These are phyloP conservation scores for Pelochelys cantorii DNA, from an alignment of 2,797 vertebrate genomes.

Conservation along the genomic window DNA sequence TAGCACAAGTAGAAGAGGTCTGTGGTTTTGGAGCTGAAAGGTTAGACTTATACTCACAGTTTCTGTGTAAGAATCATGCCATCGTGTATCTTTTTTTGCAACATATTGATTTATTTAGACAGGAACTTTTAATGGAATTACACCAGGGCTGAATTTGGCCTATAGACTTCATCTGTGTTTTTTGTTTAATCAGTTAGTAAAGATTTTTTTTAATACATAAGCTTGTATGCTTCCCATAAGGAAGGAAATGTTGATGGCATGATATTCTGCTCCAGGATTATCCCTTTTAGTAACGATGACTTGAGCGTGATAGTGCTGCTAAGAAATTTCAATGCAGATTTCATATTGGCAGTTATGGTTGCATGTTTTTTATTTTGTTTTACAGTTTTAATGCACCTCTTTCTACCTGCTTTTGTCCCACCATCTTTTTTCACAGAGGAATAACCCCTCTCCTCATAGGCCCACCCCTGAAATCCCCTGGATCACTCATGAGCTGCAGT, in stretches of 20 bases:
- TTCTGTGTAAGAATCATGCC: accelerated
- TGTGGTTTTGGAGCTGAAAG: neutral
- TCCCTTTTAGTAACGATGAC: neutral
- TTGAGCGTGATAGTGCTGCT: neutral
- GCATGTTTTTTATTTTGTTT: neutral
- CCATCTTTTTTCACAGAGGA: neutral
- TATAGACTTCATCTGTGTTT: neutral
- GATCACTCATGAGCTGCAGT: neutral
- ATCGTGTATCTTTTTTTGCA: neutral
- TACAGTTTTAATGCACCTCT: neutral
- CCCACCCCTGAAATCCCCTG: neutral
- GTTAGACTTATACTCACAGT: neutral
- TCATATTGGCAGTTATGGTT: neutral
- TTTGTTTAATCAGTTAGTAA: no score
- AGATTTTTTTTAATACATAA: neutral
- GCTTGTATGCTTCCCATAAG: neutral
- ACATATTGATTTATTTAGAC: neutral
- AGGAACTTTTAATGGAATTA: neutral
- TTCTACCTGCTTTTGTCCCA: neutral
- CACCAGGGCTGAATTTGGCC: neutral
- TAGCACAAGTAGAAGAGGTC: neutral
- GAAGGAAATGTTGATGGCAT: neutral
- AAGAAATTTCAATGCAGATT: neutral
- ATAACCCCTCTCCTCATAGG: neutral
- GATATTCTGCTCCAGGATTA: neutral